Percentiles rank a stretch among this genome's conserved stretches.
These are phyloP conservation scores for Chymomyza amoena DNA, from an alignment of 2,888 invertebrate species.

Conservation along the genomic window DNA sequence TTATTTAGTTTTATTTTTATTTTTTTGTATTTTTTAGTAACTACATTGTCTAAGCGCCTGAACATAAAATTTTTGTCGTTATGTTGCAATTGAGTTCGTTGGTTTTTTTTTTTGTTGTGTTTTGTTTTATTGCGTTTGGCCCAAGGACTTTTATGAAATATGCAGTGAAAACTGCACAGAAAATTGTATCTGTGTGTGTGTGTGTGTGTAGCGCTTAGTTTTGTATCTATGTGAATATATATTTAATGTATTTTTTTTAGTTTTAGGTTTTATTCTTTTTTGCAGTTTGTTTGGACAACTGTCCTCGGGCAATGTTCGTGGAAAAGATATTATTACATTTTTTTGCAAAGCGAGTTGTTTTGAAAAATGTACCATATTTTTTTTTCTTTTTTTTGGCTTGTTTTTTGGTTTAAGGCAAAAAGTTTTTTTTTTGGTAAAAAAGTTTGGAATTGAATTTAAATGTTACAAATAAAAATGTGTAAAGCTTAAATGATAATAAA, in stretches of 20 bases:
- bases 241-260: not conserved
- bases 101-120: not conserved
- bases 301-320: slow-evolving; percentile 60
- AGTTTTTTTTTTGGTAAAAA: slow-evolving; percentile 13
- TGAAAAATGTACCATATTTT: slow-evolving; percentile 5
- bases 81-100: slow-evolving; percentile 20
- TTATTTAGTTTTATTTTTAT: slow-evolving; percentile 17
- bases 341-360: slow-evolving; percentile 13
- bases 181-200: too few species aligned
- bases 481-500: slow-evolving; percentile 14
- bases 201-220: not conserved
- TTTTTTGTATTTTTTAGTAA: slow-evolving; percentile 35
- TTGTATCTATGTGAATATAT: not conserved
- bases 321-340: slow-evolving; percentile 48
- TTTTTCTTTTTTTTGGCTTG: not conserved
- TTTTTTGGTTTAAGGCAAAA: slow-evolving; percentile 11
- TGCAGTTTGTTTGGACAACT: slow-evolving; percentile 25
- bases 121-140: slow-evolving; percentile 28
- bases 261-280: slow-evolving; percentile 11
- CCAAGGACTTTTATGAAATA: slow-evolving; percentile 54
- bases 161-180: slow-evolving; percentile 14
- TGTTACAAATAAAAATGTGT: slow-evolving; percentile 33
- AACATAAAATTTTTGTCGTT: slow-evolving; percentile 11
- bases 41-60: not conserved
- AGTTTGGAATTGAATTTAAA: slow-evolving; percentile 42